Evolutionary conservation across 1,140 invertebrate genomes (phyloP).

Genomic region (Lineus longissimus): DNA sequence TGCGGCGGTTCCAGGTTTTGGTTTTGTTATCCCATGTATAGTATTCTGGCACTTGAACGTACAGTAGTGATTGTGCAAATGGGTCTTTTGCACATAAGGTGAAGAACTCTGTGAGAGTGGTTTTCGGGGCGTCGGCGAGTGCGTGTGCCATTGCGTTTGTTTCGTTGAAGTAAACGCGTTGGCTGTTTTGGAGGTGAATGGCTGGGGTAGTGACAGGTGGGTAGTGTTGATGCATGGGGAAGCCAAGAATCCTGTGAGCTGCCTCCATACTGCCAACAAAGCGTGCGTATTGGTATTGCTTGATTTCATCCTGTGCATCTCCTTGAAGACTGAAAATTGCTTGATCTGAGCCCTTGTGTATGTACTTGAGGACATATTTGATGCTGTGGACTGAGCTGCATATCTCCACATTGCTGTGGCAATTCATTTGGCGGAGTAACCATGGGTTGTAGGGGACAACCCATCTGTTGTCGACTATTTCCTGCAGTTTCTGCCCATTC

Average conservation of each 20-base stretch:
- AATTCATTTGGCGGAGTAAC: background rate
- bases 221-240: slow-evolving; percentile 48
- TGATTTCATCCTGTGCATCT: slow-evolving; percentile 6
- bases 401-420: background rate
- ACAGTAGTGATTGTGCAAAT: slow-evolving; percentile 38
- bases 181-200: slow-evolving; percentile 55
- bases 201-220: slow-evolving; percentile 43
- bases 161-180: slow-evolving; percentile 50
- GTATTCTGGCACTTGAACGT: slow-evolving; percentile 38
- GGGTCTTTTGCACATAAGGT: slow-evolving; percentile 16
- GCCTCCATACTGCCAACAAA: slow-evolving; percentile 36
- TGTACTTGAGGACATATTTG: background rate
- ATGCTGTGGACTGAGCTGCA: too few relatives aligned
- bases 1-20: slow-evolving; percentile 15
- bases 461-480: background rate
- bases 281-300: slow-evolving; percentile 21
- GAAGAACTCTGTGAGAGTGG: slow-evolving; percentile 53
- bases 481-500: background rate
- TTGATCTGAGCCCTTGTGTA: background rate
- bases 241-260: slow-evolving; percentile 33
- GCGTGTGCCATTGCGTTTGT: slow-evolving; percentile 25
- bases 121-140: slow-evolving; percentile 30
- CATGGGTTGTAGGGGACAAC: too few relatives aligned
- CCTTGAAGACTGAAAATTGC: background rate
- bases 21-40: slow-evolving; percentile 35